A percentile compares a stretch with the other conserved stretches of the same genome.
These are phyloP conservation scores for Camelus dromedarius DNA, from an alignment of 2,113 vertebrate genomes.

Conservation along the genomic window DNA sequence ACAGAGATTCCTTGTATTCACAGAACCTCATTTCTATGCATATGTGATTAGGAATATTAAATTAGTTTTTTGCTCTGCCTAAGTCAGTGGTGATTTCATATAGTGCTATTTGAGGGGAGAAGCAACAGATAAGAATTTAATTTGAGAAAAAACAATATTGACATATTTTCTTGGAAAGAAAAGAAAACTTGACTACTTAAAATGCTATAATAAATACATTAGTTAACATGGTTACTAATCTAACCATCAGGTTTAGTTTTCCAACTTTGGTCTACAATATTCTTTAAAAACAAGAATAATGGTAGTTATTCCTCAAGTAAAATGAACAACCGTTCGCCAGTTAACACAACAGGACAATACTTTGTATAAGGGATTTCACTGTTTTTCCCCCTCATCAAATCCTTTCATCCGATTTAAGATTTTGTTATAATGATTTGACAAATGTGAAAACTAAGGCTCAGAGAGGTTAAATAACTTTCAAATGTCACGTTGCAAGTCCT, in stretches of 20 bases:
- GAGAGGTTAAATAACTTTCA: background rate
- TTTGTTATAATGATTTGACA: background rate
- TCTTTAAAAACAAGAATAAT: background rate
- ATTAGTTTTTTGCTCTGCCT: background rate
- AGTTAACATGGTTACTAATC: background rate
- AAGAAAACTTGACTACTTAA: background rate
- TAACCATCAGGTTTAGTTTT: background rate
- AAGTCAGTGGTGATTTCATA: background rate
- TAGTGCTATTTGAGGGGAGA: background rate
- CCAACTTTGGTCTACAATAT: background rate
- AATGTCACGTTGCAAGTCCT: background rate
- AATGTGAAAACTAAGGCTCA: background rate
- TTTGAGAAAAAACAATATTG: background rate
- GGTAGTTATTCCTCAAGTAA: background rate
- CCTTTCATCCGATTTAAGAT: background rate
- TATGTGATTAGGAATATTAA: background rate
- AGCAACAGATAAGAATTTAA: background rate
- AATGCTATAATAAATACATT: background rate
- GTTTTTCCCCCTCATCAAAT: background rate
- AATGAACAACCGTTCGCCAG: background rate
- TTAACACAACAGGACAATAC: background rate
- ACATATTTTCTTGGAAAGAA: slow-evolving; percentile 15
- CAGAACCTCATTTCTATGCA: background rate
- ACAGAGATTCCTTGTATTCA: background rate
- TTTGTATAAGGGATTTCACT: background rate